These are phyloP conservation scores for Pyrrhia umbra DNA, from an alignment of 2,888 invertebrate species.

Conservation along the genomic window DNA sequence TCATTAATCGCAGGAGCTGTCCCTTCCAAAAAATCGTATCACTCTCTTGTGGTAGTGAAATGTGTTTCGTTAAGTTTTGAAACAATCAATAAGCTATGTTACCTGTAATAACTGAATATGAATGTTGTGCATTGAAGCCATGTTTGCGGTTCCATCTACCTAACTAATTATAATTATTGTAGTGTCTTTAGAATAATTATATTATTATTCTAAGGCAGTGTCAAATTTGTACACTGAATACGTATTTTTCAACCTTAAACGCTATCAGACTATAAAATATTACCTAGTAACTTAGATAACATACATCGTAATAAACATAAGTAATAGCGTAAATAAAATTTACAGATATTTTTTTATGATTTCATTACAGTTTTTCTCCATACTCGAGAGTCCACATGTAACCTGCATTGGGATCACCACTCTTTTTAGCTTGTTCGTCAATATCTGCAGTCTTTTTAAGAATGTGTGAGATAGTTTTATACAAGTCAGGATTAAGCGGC, in stretches of 20 bases:
- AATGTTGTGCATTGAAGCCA: slow-evolving; percentile 23
- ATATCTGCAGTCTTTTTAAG: slow-evolving; percentile 82
- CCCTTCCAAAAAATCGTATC: too few species aligned
- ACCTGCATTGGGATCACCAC: slow-evolving; percentile 84
- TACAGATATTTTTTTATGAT: not conserved
- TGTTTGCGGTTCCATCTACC: not conserved
- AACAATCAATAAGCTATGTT: too few species aligned
- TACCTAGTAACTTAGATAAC: slow-evolving; percentile 29
- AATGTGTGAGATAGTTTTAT: slow-evolving; percentile 77
- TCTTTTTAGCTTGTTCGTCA: slow-evolving; percentile 80
- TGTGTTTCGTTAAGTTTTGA: too few species aligned
- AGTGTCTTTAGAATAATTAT: too few species aligned
- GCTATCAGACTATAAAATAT: slow-evolving; percentile 52
- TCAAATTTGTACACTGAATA: not conserved
- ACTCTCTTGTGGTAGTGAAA: too few species aligned
- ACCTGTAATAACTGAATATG: too few species aligned
- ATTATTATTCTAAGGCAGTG: not conserved
- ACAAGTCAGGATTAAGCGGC: slow-evolving; percentile 75
- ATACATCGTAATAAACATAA: slow-evolving; percentile 22
- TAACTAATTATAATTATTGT: too few species aligned
- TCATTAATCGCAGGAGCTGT: too few species aligned
- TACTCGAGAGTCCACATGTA: slow-evolving; percentile 90
- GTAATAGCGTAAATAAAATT: not conserved
- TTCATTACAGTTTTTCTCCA: slow-evolving; percentile 78
- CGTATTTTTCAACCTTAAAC: slow-evolving; percentile 36